A percentile compares a stretch with the other conserved stretches of the same genome.
Conservation (phyloP, 2,888 invertebrate genomes). For the Steinernema hermaphroditum region DNA sequence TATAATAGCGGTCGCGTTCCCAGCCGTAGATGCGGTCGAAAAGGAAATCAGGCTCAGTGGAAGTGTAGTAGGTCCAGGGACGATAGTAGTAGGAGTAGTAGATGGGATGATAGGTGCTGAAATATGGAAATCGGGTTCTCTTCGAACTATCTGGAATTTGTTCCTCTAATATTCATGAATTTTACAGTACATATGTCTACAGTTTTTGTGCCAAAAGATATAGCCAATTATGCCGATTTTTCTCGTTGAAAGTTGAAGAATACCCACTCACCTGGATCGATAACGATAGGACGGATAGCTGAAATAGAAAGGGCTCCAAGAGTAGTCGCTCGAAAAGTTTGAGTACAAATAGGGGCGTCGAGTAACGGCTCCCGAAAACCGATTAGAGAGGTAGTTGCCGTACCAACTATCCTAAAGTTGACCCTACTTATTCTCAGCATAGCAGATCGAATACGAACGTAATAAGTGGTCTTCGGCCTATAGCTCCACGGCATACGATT, state of each 20-base stretch:
- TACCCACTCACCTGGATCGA: background rate
- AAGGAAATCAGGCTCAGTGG: constrained; percentile 1
- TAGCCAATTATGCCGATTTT: no score
- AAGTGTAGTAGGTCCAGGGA: constrained; percentile 17
- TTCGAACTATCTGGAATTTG: no score
- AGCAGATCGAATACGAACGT: no score
- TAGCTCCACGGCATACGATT: constrained; percentile 26
- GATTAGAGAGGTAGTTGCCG: background rate
- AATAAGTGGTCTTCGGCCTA: background rate
- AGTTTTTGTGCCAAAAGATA: no score
- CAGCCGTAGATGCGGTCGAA: constrained; percentile 27
- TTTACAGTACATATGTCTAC: no score
- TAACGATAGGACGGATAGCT: constrained; percentile 17
- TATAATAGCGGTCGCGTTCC: constrained; percentile 16
- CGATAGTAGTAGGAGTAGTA: constrained; percentile 22
- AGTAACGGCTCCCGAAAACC: background rate
- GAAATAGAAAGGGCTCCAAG: constrained; percentile 1
- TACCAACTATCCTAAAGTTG: constrained; percentile 23
- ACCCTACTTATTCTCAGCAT: no score
- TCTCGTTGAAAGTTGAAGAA: no score
- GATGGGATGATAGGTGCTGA: constrained; percentile 2
- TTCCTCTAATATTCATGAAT: no score
- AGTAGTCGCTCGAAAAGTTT: constrained; percentile 22
- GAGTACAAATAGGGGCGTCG: constrained; percentile 11
- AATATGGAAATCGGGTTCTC: no score